These are phyloP conservation scores for Melitaea athalia DNA, from an alignment of 2,888 invertebrate species.

Conservation along the genomic window DNA sequence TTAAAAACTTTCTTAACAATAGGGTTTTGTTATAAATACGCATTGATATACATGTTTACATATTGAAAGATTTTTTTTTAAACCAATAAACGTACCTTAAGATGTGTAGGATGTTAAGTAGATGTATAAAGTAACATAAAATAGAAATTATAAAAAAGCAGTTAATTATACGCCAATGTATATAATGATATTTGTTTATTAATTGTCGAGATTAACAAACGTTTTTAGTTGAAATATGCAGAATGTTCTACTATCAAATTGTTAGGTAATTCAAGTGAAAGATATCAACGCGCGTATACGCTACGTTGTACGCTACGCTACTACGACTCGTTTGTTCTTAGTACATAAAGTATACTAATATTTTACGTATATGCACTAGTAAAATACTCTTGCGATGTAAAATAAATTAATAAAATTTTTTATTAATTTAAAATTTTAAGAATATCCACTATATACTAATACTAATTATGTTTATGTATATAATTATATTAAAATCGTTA, in stretches of 20 bases:
- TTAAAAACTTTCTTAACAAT: too few species aligned
- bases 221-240: neutral
- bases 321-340: slow-evolving; percentile 24
- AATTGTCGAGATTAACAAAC: neutral
- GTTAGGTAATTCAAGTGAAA: slow-evolving; percentile 38
- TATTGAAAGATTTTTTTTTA: too few species aligned
- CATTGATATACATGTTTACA: too few species aligned
- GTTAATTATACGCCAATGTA: too few species aligned
- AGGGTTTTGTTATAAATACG: too few species aligned
- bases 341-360: slow-evolving; percentile 3
- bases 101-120: too few species aligned
- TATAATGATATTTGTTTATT: neutral
- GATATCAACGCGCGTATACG: slow-evolving; percentile 42
- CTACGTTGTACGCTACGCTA: slow-evolving; percentile 11
- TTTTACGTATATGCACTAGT: slow-evolving; percentile 28
- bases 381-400: slow-evolving; percentile 3
- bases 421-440: neutral
- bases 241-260: neutral
- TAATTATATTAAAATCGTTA: too few species aligned
- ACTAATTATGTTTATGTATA: too few species aligned
- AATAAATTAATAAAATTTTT: neutral
- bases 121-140: too few species aligned
- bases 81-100: too few species aligned
- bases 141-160: too few species aligned
- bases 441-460: too few species aligned